Evolutionary conservation across 2,797 vertebrate species (phyloP), one percentile per base, ranked within the genome.

Genomic region (Serranus cabrilla): DNA sequence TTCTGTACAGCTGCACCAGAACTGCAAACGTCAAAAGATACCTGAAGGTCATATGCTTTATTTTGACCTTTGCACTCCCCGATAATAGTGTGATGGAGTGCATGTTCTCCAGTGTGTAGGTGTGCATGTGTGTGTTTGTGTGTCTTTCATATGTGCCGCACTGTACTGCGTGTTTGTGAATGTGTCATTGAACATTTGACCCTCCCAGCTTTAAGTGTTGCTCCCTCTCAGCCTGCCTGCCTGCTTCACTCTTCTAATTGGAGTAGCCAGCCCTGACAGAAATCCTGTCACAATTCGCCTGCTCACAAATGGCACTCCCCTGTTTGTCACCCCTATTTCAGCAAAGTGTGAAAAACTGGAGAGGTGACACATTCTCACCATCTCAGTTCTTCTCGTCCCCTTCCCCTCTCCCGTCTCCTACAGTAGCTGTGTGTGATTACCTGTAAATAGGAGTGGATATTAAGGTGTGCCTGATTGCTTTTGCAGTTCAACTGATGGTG

Each of bases 361-460:
- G 80, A 86, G 90, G 87, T 91, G 92, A 87, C 89, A 86, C 77
- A 87, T 87, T 87, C 78, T 90, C 91, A 84, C 85, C 73, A 82
- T 86, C 78, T 79, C 59, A 49, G 74, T 60, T 78, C 74, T 74
- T 54, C 40, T 69, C 70, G 27, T 78, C 55, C 74, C 16, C 58
- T 71, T 65, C 69, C 60, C 63, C 77, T 65, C 25, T 27, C 50
- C 63, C 54, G 46, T 40, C 65, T 56, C 23, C 40, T 34, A 4
- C 18, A 18, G 46, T 37, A 31, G 57, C 50, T 62, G 55, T 0
- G 13, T 76, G 50, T 74, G 56, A 78, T 66, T 57, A 52, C 42
- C 51, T 89, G 70, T 73, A 74, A 83, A 64, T 64, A 71, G 57
- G 39, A 51, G 62, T 25, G 63, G 27, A 83, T 62, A 72, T 84